These are phyloP conservation scores for Ctenomys sociabilis DNA, from an alignment of 2,113 vertebrate genomes.

Conservation along the genomic window DNA sequence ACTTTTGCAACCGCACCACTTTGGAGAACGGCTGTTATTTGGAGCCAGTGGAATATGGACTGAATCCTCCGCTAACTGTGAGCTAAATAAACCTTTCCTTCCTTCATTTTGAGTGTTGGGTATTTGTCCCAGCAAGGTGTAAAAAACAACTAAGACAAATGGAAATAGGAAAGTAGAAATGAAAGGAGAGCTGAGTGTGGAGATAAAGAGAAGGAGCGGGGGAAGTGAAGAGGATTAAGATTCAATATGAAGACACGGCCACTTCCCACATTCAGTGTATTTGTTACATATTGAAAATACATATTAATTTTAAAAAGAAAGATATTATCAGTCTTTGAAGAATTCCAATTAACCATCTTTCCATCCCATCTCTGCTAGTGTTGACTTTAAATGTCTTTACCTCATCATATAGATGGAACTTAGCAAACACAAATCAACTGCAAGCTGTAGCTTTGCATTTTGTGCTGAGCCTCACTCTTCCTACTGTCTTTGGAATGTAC, in stretches of 20 bases:
- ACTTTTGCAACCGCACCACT: too few relatives aligned
- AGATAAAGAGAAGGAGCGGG: neutral
- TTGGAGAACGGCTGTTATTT: too few relatives aligned
- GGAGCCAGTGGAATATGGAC: too few relatives aligned
- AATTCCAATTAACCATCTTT: neutral
- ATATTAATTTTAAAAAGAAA: neutral
- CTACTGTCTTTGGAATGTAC: neutral
- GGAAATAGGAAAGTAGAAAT: neutral
- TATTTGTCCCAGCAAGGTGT: too few relatives aligned
- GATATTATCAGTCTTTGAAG: neutral
- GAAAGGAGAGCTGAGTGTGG: neutral
- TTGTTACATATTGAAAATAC: neutral
- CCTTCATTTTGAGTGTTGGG: too few relatives aligned
- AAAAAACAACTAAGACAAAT: too few relatives aligned
- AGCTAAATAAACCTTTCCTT: too few relatives aligned
- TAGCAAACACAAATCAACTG: neutral
- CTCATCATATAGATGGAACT: neutral
- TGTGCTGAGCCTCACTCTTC: neutral
- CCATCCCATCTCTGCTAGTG: neutral
- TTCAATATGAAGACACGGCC: neutral
- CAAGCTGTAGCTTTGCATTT: neutral
- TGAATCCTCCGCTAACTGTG: too few relatives aligned
- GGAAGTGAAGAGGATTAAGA: neutral
- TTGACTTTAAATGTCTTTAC: neutral
- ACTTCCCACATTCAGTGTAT: neutral